A percentile compares a stretch with the other conserved stretches of the same genome.
Evolutionary conservation across 2,888 invertebrate species (phyloP).

Genomic region (Calephelis perditalis): DNA sequence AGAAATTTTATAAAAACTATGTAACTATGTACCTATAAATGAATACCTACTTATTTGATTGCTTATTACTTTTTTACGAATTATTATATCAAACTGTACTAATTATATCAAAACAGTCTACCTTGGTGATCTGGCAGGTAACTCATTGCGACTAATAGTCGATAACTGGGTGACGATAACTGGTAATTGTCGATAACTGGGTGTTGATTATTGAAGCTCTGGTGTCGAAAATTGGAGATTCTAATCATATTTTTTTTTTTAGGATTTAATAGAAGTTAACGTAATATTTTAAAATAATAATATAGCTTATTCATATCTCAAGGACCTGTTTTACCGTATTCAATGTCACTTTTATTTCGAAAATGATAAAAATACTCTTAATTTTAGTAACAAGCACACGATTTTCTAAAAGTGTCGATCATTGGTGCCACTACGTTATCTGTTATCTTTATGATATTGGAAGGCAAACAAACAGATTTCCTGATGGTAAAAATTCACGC

Average conservation of each 20-base stretch:
- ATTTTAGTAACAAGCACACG: slow-evolving; percentile 10
- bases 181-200: slow-evolving; percentile 11
- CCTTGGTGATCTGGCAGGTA: slow-evolving; percentile 9
- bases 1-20: slow-evolving; percentile 1
- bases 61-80: slow-evolving; percentile 1
- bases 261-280: slow-evolving; percentile 2
- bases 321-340: slow-evolving; percentile 6
- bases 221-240: slow-evolving; percentile 2
- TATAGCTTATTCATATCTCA: slow-evolving; percentile 11
- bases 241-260: background rate
- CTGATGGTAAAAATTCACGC: no score
- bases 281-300: slow-evolving; percentile 12
- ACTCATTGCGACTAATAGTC: slow-evolving; percentile 13
- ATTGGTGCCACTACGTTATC: slow-evolving; percentile 4
- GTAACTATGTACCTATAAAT: background rate
- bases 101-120: slow-evolving; percentile 1
- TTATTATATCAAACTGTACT: slow-evolving; percentile 3
- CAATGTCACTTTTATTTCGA: slow-evolving; percentile 11
- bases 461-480: no score
- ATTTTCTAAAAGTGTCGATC: slow-evolving; percentile 12
- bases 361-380: slow-evolving; percentile 11
- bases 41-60: slow-evolving; percentile 5
- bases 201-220: slow-evolving; percentile 2
- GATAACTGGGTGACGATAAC: slow-evolving; percentile 14
- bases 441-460: no score